Evolutionary conservation across 2,888 invertebrate genomes (phyloP), one percentile per base, ranked within the genome.

Genomic region (Ochropleura leucogaster): DNA sequence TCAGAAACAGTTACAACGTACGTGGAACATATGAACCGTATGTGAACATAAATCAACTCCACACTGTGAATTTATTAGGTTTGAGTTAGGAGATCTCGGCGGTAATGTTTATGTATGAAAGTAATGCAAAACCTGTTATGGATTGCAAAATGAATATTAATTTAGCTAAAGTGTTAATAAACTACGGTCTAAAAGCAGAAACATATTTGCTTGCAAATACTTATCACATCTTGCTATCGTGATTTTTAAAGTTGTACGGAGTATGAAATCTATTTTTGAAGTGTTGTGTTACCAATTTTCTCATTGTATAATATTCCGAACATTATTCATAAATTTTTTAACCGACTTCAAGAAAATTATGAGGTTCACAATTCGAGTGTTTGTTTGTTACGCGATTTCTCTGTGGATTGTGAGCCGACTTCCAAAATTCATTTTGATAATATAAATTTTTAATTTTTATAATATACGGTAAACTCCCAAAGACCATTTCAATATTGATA

Each of bases 21-120:
- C 91, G 91, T 90, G 90, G 87, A 94, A 91, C 91, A 90, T 92
- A 93, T 93, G 93, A 94, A 93, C 92, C 91, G 89, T 90, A 90
- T 93, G 91, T 90, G 91, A 90, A 92, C 91, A 94, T 95, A 95
- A 95, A 95, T 95, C 94, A 95, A 94, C 92, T 92, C 91, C 80
- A 83, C 92, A 90, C 90, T 88, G 90, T 90, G 89, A 88, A 89
- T 90, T 89, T 85, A 87, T 87, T 73, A 68, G 75, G 81, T 74
- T 47, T 71, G 90, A 90, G 88, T 83, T 55, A 89, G n/a, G 77
- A 87, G 87, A 76, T 72, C 16, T 5, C 0, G 64, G 90, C 89
- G 89, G 30, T 63, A 47, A 71, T 81, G 57, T 66, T 69, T 84
- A 80, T 84, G 68, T 55, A 46, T 55, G 67, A 64, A 74, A 84